Evolutionary conservation across 2,113 vertebrate species (phyloP), one percentile per base, ranked within the genome.

Genomic region (Gallinago media): DNA sequence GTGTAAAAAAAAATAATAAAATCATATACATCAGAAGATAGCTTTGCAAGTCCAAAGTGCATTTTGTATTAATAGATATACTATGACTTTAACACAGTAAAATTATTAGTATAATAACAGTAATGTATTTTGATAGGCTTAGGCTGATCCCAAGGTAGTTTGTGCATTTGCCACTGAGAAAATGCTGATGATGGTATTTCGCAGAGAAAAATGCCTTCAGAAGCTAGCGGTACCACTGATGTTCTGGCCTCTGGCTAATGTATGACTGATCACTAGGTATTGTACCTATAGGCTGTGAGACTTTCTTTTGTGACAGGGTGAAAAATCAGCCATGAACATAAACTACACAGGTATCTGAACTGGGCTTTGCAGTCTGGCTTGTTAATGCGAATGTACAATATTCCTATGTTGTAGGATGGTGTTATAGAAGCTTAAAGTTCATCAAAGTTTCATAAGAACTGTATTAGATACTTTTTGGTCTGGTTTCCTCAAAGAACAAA

Each of bases 181-280:
- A 59, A 49, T 29, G 38, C 61, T 47, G 42, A 55, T 47, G 42
- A 55, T 74, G 74, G 25, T 4, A 20, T 19, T 74, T 82, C 65
- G 40, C 32, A 81, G 50, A 85, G 85, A 40, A 93, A 93, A 78
- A 55, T 6, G 5, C 23, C 11, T 44, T 73, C 11, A 10, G 40
- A 88, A 61, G 62, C 70, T 87, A 12, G 81, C 2, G 3, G 31
- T n/a, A 7, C 42, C 40, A 3, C 27, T 31, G 5, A 62, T 47
- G 31, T 62, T 85, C 16, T 95, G 92, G 88, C 79, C 95, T 74
- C 80, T 82, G 78, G 92, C 92, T 86, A 92, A 95, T 5, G 29
- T 95, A 40, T 96, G 96, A 95, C 73, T 96, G 25, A 85, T 97
- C 77, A 94, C 93, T 26, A 96, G 94, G 93, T 97, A 92, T 34